Evolutionary conservation across 2,888 invertebrate species (phyloP).

Genomic region (Drosophila rubida): DNA sequence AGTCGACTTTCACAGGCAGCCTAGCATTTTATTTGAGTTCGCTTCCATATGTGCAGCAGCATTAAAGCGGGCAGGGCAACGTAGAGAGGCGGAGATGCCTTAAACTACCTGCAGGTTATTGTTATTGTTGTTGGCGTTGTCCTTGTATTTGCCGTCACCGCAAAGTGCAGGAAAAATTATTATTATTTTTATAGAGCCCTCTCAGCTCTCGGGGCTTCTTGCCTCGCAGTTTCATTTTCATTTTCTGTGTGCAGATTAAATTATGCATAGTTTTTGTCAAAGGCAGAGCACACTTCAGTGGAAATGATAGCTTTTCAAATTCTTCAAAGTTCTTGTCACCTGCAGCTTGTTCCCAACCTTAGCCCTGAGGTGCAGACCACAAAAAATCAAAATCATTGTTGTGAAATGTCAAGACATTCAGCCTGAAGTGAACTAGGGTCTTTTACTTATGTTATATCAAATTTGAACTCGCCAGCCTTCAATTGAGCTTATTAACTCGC

Average conservation of each 20-base stretch:
- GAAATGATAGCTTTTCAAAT: not conserved
- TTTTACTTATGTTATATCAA: not conserved
- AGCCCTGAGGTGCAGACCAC: not conserved
- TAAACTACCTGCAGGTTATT: conserved; percentile 2
- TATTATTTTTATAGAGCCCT: conserved; percentile 3
- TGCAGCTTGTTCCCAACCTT: not conserved
- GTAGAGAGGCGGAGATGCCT: not conserved
- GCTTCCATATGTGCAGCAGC: conserved; percentile 9
- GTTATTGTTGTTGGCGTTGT: too few species aligned
- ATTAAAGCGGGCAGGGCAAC: not conserved
- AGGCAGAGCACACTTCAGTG: not conserved
- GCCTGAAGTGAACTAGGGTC: not conserved
- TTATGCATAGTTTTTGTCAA: conserved; percentile 10
- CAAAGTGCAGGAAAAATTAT: conserved; percentile 35
- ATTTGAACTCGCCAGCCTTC: not conserved
- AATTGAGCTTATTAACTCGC: not conserved
- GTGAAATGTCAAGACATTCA: not conserved
- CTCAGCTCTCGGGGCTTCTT: not conserved
- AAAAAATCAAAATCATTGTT: conserved; percentile 13
- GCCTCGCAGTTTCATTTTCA: not conserved
- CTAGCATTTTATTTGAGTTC: not conserved
- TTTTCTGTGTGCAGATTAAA: conserved; percentile 7
- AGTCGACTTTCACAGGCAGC: conserved; percentile 21
- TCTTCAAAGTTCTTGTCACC: not conserved
- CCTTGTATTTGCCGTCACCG: not conserved